Conservation (phyloP, 2,113 vertebrate genomes). For the Pungitius pungitius region DNA sequence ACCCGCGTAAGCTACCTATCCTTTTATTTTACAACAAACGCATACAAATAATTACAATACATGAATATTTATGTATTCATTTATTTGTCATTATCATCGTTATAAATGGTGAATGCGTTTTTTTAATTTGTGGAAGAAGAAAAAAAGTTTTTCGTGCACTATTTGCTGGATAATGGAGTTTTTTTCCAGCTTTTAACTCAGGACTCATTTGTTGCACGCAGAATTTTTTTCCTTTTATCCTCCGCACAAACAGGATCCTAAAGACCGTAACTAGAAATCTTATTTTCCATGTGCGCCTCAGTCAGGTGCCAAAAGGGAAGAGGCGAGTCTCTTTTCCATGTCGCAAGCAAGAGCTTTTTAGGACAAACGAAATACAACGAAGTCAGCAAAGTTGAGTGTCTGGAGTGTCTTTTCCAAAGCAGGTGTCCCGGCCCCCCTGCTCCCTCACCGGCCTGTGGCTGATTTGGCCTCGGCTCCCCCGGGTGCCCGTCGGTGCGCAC, state of each 20-base stretch:
- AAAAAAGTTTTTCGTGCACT: slow-evolving; percentile 3
- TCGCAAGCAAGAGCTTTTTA: slow-evolving; percentile 74
- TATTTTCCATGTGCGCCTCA: slow-evolving; percentile 65
- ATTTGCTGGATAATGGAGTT: no score
- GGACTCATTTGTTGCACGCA: slow-evolving; percentile 33
- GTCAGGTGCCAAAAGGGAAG: slow-evolving; percentile 72
- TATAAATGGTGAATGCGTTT: background rate
- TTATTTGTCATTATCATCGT: background rate
- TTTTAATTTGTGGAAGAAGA: background rate
- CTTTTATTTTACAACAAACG: background rate
- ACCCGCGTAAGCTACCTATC: background rate
- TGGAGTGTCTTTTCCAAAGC: slow-evolving; percentile 81
- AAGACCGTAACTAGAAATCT: slow-evolving; percentile 69
- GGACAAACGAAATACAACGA: slow-evolving; percentile 65
- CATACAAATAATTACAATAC: background rate
- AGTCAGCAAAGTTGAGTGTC: slow-evolving; percentile 75
- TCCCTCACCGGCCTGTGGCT: slow-evolving; percentile 59
- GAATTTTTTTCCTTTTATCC: slow-evolving; percentile 44
- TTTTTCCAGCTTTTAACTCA: slow-evolving; percentile 4
- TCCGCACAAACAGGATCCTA: slow-evolving; percentile 69
- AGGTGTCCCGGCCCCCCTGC: slow-evolving; percentile 76
- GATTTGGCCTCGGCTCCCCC: slow-evolving; percentile 77
- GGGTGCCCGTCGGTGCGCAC: slow-evolving; percentile 85
- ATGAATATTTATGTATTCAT: background rate
- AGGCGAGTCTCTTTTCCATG: slow-evolving; percentile 74